Base-by-base conservation (phyloP, 2,888 invertebrate species). In the Sarcophaga caerulescens region DNA sequence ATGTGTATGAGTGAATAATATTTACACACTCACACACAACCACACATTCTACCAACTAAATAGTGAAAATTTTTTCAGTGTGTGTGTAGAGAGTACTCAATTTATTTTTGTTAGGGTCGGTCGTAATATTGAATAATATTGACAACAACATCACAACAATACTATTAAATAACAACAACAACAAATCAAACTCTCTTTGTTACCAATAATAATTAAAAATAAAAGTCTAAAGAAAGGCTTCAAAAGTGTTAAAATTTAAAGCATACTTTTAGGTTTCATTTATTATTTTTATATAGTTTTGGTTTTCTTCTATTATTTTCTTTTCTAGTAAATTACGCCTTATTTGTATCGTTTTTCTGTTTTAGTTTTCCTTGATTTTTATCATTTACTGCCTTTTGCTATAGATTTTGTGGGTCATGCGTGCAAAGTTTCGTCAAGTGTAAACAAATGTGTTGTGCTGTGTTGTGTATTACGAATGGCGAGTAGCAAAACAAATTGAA, bases 401-500 rank as follows among this genome's bases (percentile, higher is more conserved):
- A 3, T 35, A 17, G 4, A 52, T 59, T 81, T 75, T 70, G 57
- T 77, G 81, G 44, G 81, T 84, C 86, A 86, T 86, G 86, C 86
- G 86, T 84, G 62, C 57, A 66, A 70, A 45, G 57, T 74, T 25
- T 77, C 45, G 23, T 74, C 63, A 78, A 81, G 59, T 73, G 52
- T 78, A 81, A 81, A 81, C 77, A 86, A 79, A 14, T 12, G 12
- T 52, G 12, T 52, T 52, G 52, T 52, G 4, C 52, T 14, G 17
- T 14, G 17, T 14, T 74, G 25, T 80, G 12, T 79, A n/a, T 73
- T 80, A 76, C 79, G 84, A 86, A 86, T 70, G 35, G 35, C 35
- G 35, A 35, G 60, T 78, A 86, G 44, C 81, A 84, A 84, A 86
- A 84, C 78, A 84, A 78, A 81, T n/a, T 57, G 19, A n/a, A 74